Evolutionary conservation across 2,888 invertebrate species (phyloP).

Genomic region (Aspidiotus destructor): DNA sequence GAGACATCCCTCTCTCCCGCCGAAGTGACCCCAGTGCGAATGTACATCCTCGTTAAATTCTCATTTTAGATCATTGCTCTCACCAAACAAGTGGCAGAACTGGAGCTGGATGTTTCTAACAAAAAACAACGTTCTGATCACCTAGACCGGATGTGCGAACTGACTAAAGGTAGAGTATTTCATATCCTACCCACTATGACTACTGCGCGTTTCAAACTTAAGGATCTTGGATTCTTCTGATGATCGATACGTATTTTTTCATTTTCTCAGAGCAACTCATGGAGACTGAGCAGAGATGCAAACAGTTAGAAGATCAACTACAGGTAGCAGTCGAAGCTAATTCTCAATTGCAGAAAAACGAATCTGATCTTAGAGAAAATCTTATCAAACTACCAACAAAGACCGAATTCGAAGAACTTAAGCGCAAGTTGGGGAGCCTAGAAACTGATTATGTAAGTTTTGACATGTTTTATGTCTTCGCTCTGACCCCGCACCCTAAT

Average conservation of each 20-base stretch:
- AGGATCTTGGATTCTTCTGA: not conserved
- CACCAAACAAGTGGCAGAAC: conserved; percentile 28
- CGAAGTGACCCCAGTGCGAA: too few species aligned
- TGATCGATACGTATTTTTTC: not conserved
- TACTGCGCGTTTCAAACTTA: too few species aligned
- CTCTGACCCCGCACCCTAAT: too few species aligned
- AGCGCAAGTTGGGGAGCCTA: conserved; percentile 23
- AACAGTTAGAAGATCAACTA: conserved; percentile 46
- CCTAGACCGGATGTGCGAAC: conserved; percentile 38
- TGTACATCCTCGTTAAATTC: too few species aligned
- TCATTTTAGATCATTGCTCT: conserved; percentile 26
- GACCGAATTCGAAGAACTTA: conserved; percentile 29
- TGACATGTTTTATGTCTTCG: too few species aligned
- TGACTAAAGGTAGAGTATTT: conserved; percentile 39
- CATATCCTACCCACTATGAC: too few species aligned
- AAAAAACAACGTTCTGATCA: conserved; percentile 37
- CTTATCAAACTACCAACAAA: conserved; percentile 38
- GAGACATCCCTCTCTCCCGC: too few species aligned
- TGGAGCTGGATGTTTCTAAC: conserved; percentile 32
- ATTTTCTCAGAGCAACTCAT: conserved; percentile 42
- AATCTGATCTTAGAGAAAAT: conserved; percentile 46
- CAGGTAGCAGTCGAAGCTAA: conserved; percentile 44
- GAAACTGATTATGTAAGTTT: conserved; percentile 30
- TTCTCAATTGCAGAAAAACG: conserved; percentile 46
- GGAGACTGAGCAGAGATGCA: conserved; percentile 48